Conservation (phyloP, 2,888 invertebrate genomes). For the Aphodius sticticus region DNA sequence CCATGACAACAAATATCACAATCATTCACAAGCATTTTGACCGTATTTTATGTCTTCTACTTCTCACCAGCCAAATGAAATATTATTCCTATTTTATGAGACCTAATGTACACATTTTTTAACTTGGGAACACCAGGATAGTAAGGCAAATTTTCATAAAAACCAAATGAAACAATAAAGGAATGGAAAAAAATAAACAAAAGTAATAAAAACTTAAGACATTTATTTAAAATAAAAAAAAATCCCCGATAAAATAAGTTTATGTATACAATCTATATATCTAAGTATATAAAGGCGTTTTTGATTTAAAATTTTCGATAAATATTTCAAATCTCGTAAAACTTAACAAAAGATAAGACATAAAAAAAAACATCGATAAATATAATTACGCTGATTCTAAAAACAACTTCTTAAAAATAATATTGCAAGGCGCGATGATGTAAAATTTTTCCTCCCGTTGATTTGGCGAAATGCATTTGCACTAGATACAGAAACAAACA, state of each 20-base stretch:
- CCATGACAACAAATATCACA: too few relatives aligned
- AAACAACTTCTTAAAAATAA: neutral
- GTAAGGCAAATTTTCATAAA: too few relatives aligned
- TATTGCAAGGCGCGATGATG: neutral
- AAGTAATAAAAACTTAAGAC: constrained; percentile 23
- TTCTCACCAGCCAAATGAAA: too few relatives aligned
- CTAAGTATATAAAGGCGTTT: neutral
- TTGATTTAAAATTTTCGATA: neutral
- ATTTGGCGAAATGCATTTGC: constrained; percentile 10
- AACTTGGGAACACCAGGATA: too few relatives aligned
- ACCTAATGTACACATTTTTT: too few relatives aligned
- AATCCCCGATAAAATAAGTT: constrained; percentile 16
- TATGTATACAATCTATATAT: constrained; percentile 13
- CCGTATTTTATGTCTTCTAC: too few relatives aligned
- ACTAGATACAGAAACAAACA: constrained; percentile 19
- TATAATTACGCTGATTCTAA: constrained; percentile 9
- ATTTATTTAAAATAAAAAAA: constrained; percentile 23
- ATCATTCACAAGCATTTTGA: too few relatives aligned
- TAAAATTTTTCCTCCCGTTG: constrained; percentile 7
- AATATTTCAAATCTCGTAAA: constrained; percentile 19
- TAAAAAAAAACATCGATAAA: constrained; percentile 21
- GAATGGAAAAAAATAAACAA: constrained; percentile 29
- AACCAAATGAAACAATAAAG: constrained; percentile 9
- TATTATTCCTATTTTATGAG: too few relatives aligned
- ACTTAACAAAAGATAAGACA: constrained; percentile 24